These are phyloP conservation scores for Tamias sibiricus DNA, from an alignment of 2,113 vertebrate genomes.

Conservation along the genomic window DNA sequence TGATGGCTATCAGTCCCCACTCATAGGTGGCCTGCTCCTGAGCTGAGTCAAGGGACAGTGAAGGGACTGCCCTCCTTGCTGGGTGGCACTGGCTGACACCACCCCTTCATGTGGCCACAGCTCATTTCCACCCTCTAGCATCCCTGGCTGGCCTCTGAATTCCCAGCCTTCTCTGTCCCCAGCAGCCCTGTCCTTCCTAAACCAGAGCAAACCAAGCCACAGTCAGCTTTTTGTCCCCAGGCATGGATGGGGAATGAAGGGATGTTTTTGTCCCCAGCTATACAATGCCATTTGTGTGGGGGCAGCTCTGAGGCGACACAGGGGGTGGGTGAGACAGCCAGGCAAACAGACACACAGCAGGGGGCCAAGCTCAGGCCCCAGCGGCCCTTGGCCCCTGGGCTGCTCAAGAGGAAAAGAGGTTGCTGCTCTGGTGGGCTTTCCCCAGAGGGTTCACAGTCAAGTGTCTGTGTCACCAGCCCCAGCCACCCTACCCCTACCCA, in stretches of 20 bases:
- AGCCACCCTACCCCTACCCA: neutral
- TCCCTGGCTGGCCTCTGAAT: neutral
- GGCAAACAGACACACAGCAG: conserved; percentile 55
- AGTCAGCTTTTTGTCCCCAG: conserved; percentile 75
- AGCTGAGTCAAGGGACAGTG: neutral
- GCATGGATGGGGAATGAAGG: conserved; percentile 66
- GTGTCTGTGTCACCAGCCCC: conserved; percentile 49
- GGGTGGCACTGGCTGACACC: neutral
- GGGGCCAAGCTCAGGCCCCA: neutral
- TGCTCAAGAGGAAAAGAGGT: conserved; percentile 51
- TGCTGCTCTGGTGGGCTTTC: conserved; percentile 24
- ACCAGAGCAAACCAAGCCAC: conserved; percentile 54
- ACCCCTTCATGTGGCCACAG: neutral
- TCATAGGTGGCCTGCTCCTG: neutral
- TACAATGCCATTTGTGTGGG: conserved; percentile 74
- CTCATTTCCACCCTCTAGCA: neutral
- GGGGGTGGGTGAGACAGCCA: neutral
- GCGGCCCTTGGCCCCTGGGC: neutral
- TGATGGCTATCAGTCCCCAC: neutral
- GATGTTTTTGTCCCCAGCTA: conserved; percentile 61
- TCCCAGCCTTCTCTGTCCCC: neutral
- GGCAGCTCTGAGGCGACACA: neutral
- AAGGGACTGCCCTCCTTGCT: conserved; percentile 32
- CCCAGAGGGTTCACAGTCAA: conserved; percentile 68
- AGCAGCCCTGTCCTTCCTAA: neutral